These are phyloP conservation scores for Enteromius afrohamiltoni DNA, from an alignment of 2,797 vertebrate species.

Conservation along the genomic window DNA sequence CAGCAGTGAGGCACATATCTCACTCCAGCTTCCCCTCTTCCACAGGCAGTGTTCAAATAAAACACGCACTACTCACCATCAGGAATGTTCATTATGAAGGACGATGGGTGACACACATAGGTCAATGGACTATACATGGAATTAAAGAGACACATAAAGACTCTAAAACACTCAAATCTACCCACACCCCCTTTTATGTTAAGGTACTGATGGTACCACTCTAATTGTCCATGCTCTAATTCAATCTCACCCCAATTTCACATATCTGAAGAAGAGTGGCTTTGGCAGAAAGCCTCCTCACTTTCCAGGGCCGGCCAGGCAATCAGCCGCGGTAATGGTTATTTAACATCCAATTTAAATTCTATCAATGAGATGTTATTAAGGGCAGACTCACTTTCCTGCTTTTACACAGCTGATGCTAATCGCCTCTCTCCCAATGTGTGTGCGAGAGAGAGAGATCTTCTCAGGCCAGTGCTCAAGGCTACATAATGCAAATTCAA, in stretches of 20 bases:
- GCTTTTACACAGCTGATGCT: slow-evolving; percentile 71
- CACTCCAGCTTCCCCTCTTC: not conserved
- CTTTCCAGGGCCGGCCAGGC: slow-evolving; percentile 71
- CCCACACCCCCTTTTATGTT: slow-evolving; percentile 46
- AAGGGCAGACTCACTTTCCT: slow-evolving; percentile 71
- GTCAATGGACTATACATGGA: not conserved
- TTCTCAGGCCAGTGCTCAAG: slow-evolving; percentile 44
- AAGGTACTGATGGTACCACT: slow-evolving; percentile 62
- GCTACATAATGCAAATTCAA: slow-evolving; percentile 39
- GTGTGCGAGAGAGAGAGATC: slow-evolving; percentile 43
- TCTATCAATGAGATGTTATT: slow-evolving; percentile 75
- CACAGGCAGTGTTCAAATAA: not conserved
- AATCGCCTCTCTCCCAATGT: slow-evolving; percentile 63
- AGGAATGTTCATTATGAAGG: not conserved
- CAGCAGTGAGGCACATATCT: not conserved
- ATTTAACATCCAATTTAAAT: slow-evolving; percentile 88
- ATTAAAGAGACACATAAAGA: slow-evolving; percentile 7
- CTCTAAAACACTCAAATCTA: slow-evolving; percentile 19
- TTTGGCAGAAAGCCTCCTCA: slow-evolving; percentile 69
- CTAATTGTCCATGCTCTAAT: slow-evolving; percentile 81
- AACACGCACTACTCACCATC: slow-evolving; percentile 7
- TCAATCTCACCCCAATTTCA: slow-evolving; percentile 80
- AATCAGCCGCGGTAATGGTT: slow-evolving; percentile 81
- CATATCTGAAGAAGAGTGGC: slow-evolving; percentile 69
- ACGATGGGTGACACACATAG: not conserved